phyloP scores from a whole-genome alignment of 1,140 invertebrate species.

The Proales similis region DNA sequence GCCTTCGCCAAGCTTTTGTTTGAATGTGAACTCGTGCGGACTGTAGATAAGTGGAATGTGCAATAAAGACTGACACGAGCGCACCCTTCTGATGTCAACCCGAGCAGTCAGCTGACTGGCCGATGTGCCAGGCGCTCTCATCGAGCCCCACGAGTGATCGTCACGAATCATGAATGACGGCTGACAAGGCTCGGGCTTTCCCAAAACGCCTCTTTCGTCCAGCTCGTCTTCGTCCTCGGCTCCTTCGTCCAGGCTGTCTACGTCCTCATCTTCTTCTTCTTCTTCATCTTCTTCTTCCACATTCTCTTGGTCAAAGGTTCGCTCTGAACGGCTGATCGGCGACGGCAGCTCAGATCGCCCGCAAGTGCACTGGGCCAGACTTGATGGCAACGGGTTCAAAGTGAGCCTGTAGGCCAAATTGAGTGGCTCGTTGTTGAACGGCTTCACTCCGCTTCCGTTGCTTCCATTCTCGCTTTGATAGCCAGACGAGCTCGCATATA shows the following conservation, averaged over 20 bases:
- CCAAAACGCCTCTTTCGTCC: constrained; percentile 2
- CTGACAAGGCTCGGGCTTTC: background rate
- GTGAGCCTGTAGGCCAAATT: constrained; percentile 15
- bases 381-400: constrained; percentile 12
- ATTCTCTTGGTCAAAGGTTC: background rate
- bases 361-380: background rate
- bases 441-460: background rate
- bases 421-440: background rate
- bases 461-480: constrained; percentile 23
- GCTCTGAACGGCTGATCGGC: background rate
- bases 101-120: constrained; percentile 10
- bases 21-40: constrained; percentile 15
- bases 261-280: background rate
- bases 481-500: constrained; percentile 8
- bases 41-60: background rate
- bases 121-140: constrained; percentile 18
- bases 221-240: constrained; percentile 8
- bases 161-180: background rate
- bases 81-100: background rate
- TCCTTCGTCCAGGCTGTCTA: constrained; percentile 4
- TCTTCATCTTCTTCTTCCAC: background rate
- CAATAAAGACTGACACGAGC: constrained; percentile 2
- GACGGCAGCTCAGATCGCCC: background rate
- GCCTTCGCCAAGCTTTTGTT: constrained; percentile 22
- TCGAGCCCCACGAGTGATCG: background rate